These are phyloP conservation scores for Alligator sinensis DNA, from an alignment of 2,113 vertebrate genomes.

Conservation along the genomic window DNA sequence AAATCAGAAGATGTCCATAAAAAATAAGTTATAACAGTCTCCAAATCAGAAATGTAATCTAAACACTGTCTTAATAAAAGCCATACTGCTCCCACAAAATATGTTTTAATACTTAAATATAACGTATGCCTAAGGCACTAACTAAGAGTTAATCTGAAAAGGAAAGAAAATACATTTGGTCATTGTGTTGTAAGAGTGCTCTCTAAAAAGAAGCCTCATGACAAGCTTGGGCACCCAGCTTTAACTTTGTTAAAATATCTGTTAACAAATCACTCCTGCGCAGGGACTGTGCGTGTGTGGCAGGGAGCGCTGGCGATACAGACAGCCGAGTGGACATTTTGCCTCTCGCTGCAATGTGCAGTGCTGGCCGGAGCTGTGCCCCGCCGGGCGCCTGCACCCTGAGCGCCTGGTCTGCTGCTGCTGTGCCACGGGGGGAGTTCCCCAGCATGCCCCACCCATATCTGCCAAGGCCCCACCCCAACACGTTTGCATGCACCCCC, in stretches of 20 bases:
- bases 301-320: no score
- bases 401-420: no score
- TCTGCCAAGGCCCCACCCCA: no score
- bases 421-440: no score
- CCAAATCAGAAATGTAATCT: not conserved
- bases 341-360: no score
- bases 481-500: no score
- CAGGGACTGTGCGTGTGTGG: no score
- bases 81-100: not conserved
- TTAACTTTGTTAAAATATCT: not conserved
- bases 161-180: not conserved
- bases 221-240: no score
- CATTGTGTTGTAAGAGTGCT: not conserved
- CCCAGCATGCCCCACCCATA: no score
- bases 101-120: not conserved
- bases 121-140: not conserved
- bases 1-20: not conserved
- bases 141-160: constrained; percentile 8
- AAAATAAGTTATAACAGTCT: not conserved
- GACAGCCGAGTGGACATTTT: no score
- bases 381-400: no score
- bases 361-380: no score
- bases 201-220: not conserved
- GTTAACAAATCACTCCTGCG: not conserved
- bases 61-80: not conserved